Evolutionary conservation across 2,113 vertebrate genomes (phyloP).

Genomic region (Dicerorhinus sumatrensis): DNA sequence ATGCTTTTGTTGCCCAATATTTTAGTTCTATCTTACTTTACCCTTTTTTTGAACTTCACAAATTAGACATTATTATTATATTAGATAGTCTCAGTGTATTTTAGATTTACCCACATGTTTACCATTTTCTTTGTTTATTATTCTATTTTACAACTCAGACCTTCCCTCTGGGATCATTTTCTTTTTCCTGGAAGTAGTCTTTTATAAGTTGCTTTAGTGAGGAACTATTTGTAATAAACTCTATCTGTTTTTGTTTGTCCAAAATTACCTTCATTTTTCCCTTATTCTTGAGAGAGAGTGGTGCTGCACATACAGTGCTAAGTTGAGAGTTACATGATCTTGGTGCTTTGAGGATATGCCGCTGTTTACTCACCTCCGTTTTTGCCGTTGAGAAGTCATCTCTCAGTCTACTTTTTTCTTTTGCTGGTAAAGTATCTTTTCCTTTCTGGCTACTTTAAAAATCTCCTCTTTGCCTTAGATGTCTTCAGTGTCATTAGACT

Average conservation of each 20-base stretch:
- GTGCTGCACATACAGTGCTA: background rate
- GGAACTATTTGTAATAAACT: background rate
- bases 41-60: background rate
- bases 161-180: background rate
- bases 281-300: background rate
- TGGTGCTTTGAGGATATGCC: background rate
- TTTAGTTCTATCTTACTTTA: background rate
- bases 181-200: background rate
- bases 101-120: background rate
- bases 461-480: background rate
- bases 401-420: background rate
- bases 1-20: background rate
- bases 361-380: background rate
- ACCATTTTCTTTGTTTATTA: background rate
- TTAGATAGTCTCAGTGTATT: background rate
- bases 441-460: background rate
- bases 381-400: background rate
- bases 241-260: background rate
- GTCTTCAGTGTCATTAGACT: background rate
- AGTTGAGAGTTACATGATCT: background rate
- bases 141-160: background rate
- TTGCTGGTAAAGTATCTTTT: background rate
- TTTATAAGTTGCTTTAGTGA: slow-evolving; percentile 11
- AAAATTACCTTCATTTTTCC: background rate
- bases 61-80: background rate